A percentile compares a stretch with the other conserved stretches of the same genome.
Evolutionary conservation across 2,797 vertebrate species (phyloP).

Genomic region (Mycteria americana): DNA sequence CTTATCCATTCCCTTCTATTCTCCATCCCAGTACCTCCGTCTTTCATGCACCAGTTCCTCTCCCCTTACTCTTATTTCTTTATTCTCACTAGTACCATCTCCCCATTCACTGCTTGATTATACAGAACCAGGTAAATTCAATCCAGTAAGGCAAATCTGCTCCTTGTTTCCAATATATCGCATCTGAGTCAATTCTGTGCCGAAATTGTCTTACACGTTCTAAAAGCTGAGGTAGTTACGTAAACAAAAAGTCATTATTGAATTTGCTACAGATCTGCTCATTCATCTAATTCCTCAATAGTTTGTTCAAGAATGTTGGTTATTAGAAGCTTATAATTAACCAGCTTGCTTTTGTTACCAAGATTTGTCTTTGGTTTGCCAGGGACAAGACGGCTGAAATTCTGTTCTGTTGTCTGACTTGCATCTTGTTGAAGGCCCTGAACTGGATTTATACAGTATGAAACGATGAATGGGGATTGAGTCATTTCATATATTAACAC

Average conservation of each 20-base stretch:
- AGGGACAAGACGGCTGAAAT: neutral
- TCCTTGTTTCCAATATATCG: neutral
- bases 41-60: neutral
- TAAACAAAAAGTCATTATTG: conserved; percentile 8
- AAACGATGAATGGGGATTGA: neutral
- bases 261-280: neutral
- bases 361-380: neutral
- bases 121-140: neutral
- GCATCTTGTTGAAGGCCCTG: neutral
- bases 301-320: conserved; percentile 11
- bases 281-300: neutral
- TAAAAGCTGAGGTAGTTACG: neutral
- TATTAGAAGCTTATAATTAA: conserved; percentile 9
- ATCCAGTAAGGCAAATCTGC: neutral
- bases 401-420: neutral
- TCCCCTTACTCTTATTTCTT: neutral
- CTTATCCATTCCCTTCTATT: neutral
- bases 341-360: neutral
- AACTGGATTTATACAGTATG: neutral
- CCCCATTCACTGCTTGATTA: neutral
- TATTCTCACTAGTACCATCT: neutral
- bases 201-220: neutral
- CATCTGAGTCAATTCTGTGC: neutral
- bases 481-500: neutral
- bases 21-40: neutral